A percentile compares a stretch with the other conserved stretches of the same genome.
phyloP scores from a whole-genome alignment of 1,140 invertebrate species.

The Scaptomyza graminum region DNA sequence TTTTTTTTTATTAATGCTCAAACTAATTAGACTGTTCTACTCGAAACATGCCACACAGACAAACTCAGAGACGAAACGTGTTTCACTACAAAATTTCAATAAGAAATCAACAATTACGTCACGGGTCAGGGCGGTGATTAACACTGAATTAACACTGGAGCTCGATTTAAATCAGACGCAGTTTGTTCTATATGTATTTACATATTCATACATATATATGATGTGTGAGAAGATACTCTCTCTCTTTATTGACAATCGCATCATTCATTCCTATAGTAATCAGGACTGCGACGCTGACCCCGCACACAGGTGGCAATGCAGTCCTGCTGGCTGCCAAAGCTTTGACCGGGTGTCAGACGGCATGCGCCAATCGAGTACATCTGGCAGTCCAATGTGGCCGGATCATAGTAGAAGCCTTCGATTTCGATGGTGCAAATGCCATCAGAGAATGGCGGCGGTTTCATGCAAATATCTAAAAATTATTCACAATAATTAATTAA shows the following conservation, averaged over 20 bases:
- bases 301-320: conserved; percentile 69
- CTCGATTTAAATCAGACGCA: conserved; percentile 38
- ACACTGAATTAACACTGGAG: conserved; percentile 10
- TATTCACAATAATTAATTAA: not conserved
- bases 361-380: conserved; percentile 70
- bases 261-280: conserved; percentile 51
- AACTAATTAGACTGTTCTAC: conserved; percentile 25
- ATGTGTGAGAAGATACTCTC: no score
- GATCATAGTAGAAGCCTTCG: conserved; percentile 74
- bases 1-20: not conserved
- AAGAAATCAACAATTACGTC: conserved; percentile 43
- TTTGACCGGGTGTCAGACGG: conserved; percentile 65
- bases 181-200: not conserved
- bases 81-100: not conserved
- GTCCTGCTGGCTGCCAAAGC: conserved; percentile 69
- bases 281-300: conserved; percentile 53
- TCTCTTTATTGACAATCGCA: not conserved
- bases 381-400: conserved; percentile 54
- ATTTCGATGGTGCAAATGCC: conserved; percentile 77
- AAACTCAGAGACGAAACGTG: conserved; percentile 2
- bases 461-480: conserved; percentile 60
- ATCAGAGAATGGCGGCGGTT: conserved; percentile 67
- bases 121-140: conserved; percentile 27
- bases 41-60: not conserved
- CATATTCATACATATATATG: no score